Conservation (phyloP, 1,140 invertebrate genomes). For the Pteromalus puparum region DNA sequence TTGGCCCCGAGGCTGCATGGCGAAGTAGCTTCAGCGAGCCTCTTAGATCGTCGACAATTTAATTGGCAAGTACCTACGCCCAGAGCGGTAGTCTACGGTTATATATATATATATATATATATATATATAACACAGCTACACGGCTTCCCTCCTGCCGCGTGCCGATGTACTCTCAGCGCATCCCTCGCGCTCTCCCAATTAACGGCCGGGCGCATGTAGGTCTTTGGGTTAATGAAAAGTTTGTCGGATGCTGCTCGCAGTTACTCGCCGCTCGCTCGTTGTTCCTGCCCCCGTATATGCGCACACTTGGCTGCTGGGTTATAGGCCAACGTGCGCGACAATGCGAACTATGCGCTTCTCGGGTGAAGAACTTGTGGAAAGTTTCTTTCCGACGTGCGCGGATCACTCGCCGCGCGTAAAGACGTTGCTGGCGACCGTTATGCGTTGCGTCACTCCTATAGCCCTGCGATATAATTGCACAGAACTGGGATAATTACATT, state of each 20-base stretch:
- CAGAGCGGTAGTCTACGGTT: neutral
- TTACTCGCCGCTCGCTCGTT: neutral
- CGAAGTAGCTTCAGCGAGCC: neutral
- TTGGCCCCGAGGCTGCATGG: neutral
- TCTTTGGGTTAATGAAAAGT: slow-evolving; percentile 16
- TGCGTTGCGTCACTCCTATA: neutral
- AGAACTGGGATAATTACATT: neutral
- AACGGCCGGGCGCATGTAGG: neutral
- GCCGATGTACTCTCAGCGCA: neutral
- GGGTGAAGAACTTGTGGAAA: neutral
- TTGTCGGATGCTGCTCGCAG: neutral
- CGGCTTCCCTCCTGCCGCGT: neutral
- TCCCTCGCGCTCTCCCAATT: neutral
- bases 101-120: too few species aligned
- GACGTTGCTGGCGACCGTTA: neutral
- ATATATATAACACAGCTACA: neutral
- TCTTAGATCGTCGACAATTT: neutral
- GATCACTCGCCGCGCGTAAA: too few species aligned
- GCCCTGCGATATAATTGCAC: neutral
- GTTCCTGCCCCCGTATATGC: too few species aligned
- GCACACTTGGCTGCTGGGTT: too few species aligned
- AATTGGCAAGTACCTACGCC: neutral
- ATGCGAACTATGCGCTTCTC: neutral
- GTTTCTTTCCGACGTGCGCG: neutral
- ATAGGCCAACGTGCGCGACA: neutral